Conservation (phyloP, 2,113 vertebrate genomes). For the Melozone crissalis region DNA sequence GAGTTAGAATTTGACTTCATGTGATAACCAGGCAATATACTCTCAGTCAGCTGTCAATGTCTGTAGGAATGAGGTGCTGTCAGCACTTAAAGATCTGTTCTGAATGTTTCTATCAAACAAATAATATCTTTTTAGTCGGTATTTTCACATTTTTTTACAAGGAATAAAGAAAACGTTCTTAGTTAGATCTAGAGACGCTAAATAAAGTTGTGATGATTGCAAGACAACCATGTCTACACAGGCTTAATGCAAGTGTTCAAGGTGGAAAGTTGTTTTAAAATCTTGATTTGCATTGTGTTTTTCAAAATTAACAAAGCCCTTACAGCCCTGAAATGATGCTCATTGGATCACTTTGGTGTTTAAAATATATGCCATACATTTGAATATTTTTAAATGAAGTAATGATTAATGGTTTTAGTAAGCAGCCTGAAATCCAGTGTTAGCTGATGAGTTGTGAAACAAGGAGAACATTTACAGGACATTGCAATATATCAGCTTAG, state of each 20-base stretch:
- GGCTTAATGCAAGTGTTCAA: not conserved
- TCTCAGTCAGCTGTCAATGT: not conserved
- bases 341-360: not conserved
- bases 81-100: not conserved
- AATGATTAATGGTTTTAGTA: not conserved
- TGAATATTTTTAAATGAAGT: not conserved
- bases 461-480: not conserved
- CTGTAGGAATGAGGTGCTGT: not conserved
- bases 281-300: not conserved
- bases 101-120: not conserved
- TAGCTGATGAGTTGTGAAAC: not conserved
- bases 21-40: constrained; percentile 35
- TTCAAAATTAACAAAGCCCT: not conserved
- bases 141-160: not conserved
- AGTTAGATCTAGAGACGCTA: not conserved
- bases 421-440: not conserved
- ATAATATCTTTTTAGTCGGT: not conserved
- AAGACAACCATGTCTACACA: not conserved
- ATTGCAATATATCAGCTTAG: not conserved
- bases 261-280: not conserved
- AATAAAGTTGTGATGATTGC: not conserved
- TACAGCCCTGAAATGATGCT: not conserved
- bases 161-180: not conserved
- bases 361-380: not conserved
- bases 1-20: not conserved